These are phyloP conservation scores for Pteropus rufus DNA, from an alignment of 2,797 vertebrate species.

Conservation along the genomic window DNA sequence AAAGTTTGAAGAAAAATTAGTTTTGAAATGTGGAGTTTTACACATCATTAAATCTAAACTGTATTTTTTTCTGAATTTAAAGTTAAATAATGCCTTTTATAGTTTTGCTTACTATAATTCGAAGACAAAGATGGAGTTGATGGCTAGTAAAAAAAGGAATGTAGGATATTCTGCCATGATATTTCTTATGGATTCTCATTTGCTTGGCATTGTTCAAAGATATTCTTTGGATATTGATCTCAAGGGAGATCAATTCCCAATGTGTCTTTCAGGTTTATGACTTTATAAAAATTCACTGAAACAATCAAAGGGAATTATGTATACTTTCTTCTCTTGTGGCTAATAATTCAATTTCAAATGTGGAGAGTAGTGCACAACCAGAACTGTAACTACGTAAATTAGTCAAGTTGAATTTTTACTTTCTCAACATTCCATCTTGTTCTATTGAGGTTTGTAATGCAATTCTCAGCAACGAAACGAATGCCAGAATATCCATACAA, in stretches of 20 bases:
- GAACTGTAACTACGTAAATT: constrained; percentile 30
- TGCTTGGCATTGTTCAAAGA: background rate
- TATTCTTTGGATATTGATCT: background rate
- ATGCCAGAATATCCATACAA: background rate
- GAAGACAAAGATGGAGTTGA: background rate
- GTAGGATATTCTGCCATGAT: background rate
- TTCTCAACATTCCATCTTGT: constrained; percentile 14
- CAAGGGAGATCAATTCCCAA: background rate
- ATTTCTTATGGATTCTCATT: background rate
- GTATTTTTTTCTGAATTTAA: background rate
- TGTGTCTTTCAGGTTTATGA: background rate
- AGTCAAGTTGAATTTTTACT: constrained; percentile 22
- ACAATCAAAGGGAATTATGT: background rate
- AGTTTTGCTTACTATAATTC: background rate
- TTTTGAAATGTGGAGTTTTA: background rate
- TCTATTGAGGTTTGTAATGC: background rate
- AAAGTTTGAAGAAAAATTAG: background rate
- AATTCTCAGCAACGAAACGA: constrained; percentile 35
- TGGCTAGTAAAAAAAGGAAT: background rate
- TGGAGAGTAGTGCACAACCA: background rate
- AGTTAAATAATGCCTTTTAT: background rate
- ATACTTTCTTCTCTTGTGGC: background rate
- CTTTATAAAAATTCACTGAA: constrained; percentile 12
- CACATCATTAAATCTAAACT: background rate
- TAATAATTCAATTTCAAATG: background rate